phyloP scores from a whole-genome alignment of 2,113 vertebrate genomes.

The Podarcis muralis region DNA sequence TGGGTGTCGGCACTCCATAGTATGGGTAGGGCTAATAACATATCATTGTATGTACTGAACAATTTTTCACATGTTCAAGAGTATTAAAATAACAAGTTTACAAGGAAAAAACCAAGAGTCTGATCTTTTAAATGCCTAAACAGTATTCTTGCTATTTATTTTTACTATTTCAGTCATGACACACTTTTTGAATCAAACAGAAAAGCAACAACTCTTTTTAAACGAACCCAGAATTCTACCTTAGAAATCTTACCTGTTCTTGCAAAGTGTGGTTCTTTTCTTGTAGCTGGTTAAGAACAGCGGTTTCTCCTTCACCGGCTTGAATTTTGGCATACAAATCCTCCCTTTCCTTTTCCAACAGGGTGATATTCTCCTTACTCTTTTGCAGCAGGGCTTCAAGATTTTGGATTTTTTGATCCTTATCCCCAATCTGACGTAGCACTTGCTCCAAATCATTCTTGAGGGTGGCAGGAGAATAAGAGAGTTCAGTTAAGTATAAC shows the following conservation, averaged over 20 bases:
- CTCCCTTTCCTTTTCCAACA: conserved; percentile 93
- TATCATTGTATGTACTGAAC: not conserved
- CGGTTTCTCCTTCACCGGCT: conserved; percentile 95
- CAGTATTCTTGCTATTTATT: not conserved
- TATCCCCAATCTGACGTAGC: conserved; percentile 95
- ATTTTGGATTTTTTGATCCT: conserved; percentile 99
- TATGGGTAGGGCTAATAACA: not conserved
- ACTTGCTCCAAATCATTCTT: conserved; percentile 98
- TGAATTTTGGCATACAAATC: conserved; percentile 98
- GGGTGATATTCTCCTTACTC: conserved; percentile 90
- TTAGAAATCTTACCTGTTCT: conserved; percentile 82
- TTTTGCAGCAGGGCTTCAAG: conserved; percentile 97
- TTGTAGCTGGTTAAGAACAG: conserved; percentile 93
- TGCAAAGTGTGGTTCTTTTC: conserved; percentile 95
- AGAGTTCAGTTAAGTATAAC: conserved; percentile 53
- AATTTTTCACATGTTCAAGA: not conserved
- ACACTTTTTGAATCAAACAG: not conserved
- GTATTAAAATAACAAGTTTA: not conserved
- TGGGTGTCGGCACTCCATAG: too few relatives aligned
- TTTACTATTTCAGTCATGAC: not conserved
- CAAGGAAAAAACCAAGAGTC: not conserved
- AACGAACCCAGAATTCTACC: not conserved
- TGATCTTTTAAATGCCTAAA: not conserved
- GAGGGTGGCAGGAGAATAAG: conserved; percentile 49
- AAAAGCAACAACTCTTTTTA: not conserved